A percentile compares a stretch with the other conserved stretches of the same genome.
Conservation (phyloP, 2,797 vertebrate species). For the Gymnoscopelus microlampas region DNA sequence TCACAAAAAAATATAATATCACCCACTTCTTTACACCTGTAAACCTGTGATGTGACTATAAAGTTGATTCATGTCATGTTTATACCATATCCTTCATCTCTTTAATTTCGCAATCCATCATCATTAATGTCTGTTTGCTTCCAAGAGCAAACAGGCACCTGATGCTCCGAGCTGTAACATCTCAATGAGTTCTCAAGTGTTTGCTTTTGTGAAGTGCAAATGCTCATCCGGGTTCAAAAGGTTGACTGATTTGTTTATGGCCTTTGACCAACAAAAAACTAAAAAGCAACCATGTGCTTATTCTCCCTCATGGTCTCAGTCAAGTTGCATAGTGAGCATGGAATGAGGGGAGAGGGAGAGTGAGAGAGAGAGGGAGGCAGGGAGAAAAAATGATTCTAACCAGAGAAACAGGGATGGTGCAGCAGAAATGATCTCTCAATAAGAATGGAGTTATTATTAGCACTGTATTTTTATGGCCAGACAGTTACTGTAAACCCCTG, state of each 20-base stretch:
- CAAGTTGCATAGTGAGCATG: conserved; percentile 1
- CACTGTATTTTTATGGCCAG: neutral
- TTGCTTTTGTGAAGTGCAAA: neutral
- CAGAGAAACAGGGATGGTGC: too few relatives aligned
- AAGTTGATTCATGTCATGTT: neutral
- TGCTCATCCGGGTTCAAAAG: neutral
- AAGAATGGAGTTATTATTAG: too few relatives aligned
- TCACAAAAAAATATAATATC: too few relatives aligned
- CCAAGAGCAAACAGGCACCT: neutral
- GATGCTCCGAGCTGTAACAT: neutral
- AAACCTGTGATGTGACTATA: too few relatives aligned
- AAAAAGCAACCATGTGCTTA: neutral
- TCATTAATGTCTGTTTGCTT: neutral
- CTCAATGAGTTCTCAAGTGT: neutral
- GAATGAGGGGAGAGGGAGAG: neutral
- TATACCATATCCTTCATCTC: neutral
- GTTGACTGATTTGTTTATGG: neutral
- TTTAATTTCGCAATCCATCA: neutral
- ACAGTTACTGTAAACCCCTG: neutral
- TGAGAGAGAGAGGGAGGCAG: neutral
- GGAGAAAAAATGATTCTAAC: neutral
- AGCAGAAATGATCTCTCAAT: too few relatives aligned
- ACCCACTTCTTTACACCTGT: neutral
- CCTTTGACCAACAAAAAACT: neutral
- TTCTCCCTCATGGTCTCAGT: neutral